Evolutionary conservation across 2,797 vertebrate genomes (phyloP), one percentile per base, ranked within the genome.

Genomic region (Sparidentex hasta): DNA sequence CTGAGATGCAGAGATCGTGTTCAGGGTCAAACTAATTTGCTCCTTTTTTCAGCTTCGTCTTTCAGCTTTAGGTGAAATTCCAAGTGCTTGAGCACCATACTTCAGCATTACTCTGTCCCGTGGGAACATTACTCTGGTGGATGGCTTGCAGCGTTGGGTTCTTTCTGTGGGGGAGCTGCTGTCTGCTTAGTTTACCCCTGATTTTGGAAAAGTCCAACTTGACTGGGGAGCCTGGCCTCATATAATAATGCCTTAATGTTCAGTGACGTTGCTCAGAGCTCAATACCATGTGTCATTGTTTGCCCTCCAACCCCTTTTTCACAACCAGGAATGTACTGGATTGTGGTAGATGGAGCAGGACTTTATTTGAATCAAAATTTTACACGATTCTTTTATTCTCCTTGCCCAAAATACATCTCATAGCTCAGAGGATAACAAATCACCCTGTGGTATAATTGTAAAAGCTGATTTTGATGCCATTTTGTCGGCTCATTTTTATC

Each of bases 261-360:
- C 71, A 84, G 89, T 92, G 94, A 94, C 94, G 90, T 87, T 52
- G 83, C 91, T 93, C 80, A 65, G 76, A 93, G 91, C 91, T 80
- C 77, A 76, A 65, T 63, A 86, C 81, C 88, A 88, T 91, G 91
- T 93, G 93, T 93, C 93, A 90, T 74, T 92, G 88, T 90, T 88
- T 90, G 88, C 74, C 90, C 94, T 92, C 80, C 80, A 84, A 90
- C 83, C 92, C 71, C 63, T 83, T 38, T 86, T 80, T 81, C 79
- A 69, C 71, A 81, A 71, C 51, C 78, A 83, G 76, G 82, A 93
- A 84, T 92, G 85, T 67, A 50, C 74, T 12, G 48, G 23, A 65
- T 33, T 54, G 14, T 17, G 41, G 43, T 21, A 33, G 20, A 75
- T 66, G 23, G 58, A 65, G 63, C 23, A 11, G 20, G 58, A 58